Base-by-base conservation (phyloP, 2,888 invertebrate species). In the Tribolium freemani region DNA sequence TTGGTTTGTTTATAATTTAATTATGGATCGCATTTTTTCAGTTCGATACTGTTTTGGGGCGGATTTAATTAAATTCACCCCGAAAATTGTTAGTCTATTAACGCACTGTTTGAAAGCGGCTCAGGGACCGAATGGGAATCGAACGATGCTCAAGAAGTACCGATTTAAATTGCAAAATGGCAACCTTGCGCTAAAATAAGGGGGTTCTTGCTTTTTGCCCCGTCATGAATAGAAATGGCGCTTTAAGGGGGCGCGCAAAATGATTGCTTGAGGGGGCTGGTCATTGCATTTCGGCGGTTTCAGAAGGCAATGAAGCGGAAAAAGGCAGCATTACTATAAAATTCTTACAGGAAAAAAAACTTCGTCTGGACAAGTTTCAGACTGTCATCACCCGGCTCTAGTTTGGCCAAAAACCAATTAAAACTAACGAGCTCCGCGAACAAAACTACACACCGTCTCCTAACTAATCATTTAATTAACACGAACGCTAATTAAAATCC, bases 141-240 rank as follows among this genome's bases (percentile, higher is more conserved):
- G 77, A 75, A 78, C 71, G 68, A 71, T 71, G 75, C 74, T 74
- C 69, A 72, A 72, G 67, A 70, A 72, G 72, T 53, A 66, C 38
- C 66, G 71, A 78, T 79, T 77, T 83, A 82, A 83, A 83, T 83
- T 83, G 82, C 83, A 81, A 81, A 83, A 81, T 72, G 75, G 77
- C 30, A 61, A 54, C 60, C 50, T 60, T 51, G 69, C 30, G 58
- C 60, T 51, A 61, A 61, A 61, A 53, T 61, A 82, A 79, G 80
- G 82, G 48, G 82, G 82, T 81, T 83, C 80, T 78, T 80, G 81
- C 81, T 81, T 80, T 80, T 81, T 64, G 38, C 13, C 9, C 80
- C 72, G 80, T 77, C 79, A 83, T 83, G 83, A 83, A 83, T 83
- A 83, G 82, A 83, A 83, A 83, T 83, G 81, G 83, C 79, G 77